Percentiles rank a stretch among this genome's conserved stretches.
phyloP scores from a whole-genome alignment of 2,888 invertebrate species.

The Sarcophaga caerulescens region DNA sequence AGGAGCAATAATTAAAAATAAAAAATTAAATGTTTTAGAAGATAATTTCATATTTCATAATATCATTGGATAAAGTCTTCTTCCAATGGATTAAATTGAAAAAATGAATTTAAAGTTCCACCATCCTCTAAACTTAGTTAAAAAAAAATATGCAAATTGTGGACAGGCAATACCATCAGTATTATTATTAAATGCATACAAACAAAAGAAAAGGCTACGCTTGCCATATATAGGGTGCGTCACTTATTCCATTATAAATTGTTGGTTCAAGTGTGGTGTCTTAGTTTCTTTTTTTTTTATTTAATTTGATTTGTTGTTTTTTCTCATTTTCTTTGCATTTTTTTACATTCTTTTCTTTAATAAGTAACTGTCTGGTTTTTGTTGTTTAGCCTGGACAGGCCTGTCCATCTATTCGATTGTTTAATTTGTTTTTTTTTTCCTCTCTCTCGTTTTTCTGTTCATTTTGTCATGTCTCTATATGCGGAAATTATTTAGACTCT shows the following conservation, averaged over 20 bases:
- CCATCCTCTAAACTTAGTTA: no score
- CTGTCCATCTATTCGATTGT: constrained; percentile 38
- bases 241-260: neutral
- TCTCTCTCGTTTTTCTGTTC: neutral
- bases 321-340: no score
- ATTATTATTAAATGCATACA: no score
- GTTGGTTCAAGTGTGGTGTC: constrained; percentile 17
- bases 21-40: no score
- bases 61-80: no score
- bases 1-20: no score
- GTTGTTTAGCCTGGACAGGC: neutral
- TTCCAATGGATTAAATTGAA: no score
- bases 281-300: neutral
- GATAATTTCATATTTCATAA: no score
- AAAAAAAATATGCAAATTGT: no score
- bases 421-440: constrained; percentile 16
- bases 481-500: constrained; percentile 78
- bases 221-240: constrained; percentile 18
- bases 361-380: constrained; percentile 53
- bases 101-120: no score
- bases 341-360: constrained; percentile 7
- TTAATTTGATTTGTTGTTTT: neutral
- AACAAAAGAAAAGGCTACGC: neutral
- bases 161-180: no score
- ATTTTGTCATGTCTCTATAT: constrained; percentile 67